A percentile compares a stretch with the other conserved stretches of the same genome.
Evolutionary conservation across 1,140 invertebrate genomes (phyloP).

Genomic region (Heterodera schachtii): DNA sequence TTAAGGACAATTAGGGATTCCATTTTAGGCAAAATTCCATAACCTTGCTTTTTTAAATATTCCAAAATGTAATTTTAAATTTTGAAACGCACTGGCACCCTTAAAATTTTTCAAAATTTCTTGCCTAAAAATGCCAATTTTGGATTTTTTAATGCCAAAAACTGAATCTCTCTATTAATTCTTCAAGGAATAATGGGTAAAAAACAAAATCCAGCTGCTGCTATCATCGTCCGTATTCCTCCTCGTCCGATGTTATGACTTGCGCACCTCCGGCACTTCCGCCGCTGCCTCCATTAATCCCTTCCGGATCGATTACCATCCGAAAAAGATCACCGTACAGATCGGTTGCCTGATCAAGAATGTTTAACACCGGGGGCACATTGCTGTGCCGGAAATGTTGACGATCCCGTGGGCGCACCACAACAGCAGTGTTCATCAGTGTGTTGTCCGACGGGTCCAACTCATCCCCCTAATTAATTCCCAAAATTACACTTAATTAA

Average conservation of each 20-base stretch:
- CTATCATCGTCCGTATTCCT: neutral
- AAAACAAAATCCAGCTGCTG: neutral
- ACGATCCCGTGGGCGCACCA: neutral
- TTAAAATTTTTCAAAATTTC: neutral
- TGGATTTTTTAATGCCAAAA: too few species aligned
- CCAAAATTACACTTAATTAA: too few species aligned
- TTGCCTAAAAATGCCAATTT: neutral
- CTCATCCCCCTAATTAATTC: neutral
- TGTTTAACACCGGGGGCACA: conserved; percentile 19
- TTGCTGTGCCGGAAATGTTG: neutral
- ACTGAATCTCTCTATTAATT: too few species aligned
- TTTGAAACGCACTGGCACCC: too few species aligned
- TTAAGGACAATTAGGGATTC: too few species aligned
- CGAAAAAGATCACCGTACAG: conserved; percentile 26
- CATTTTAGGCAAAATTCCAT: too few species aligned
- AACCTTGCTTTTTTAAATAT: too few species aligned
- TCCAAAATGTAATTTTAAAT: too few species aligned
- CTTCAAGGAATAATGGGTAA: too few species aligned
- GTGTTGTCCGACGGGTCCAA: neutral
- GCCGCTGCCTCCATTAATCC: neutral
- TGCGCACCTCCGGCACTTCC: neutral
- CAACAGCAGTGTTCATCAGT: neutral
- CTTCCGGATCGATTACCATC: conserved; percentile 28
- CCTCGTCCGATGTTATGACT: neutral
- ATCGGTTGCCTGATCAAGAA: conserved; percentile 19